phyloP scores from a whole-genome alignment of 2,888 invertebrate genomes.

The Synanthedon tipuliformis region DNA sequence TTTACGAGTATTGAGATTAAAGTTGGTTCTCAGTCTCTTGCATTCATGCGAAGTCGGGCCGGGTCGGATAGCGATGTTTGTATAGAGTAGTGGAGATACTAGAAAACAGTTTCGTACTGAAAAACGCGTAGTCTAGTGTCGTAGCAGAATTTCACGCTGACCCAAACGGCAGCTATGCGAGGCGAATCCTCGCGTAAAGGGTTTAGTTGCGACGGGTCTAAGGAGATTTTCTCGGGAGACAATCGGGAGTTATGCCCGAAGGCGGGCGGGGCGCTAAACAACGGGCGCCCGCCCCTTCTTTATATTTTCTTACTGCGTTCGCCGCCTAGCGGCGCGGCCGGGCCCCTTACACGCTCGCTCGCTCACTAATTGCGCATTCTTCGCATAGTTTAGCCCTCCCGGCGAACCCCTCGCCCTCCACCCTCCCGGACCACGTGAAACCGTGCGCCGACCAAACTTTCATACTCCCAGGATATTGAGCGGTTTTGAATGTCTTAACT shows the following conservation, averaged over 20 bases:
- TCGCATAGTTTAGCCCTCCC: conserved; percentile 92
- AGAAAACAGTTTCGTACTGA: conserved; percentile 35
- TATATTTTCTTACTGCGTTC: conserved; percentile 77
- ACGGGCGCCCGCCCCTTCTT: conserved; percentile 74
- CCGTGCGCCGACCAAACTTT: conserved; percentile 69
- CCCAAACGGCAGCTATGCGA: conserved; percentile 65
- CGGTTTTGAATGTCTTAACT: conserved; percentile 72
- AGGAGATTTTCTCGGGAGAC: conserved; percentile 65
- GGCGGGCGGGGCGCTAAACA: conserved; percentile 70
- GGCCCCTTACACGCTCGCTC: conserved; percentile 77
- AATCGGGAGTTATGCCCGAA: conserved; percentile 70
- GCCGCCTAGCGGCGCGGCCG: conserved; percentile 69
- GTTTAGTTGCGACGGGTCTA: conserved; percentile 65
- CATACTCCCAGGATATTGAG: conserved; percentile 69
- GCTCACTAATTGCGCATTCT: conserved; percentile 97
- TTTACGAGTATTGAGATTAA: too few species aligned
- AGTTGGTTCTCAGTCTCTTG: too few species aligned
- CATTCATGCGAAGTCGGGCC: too few species aligned
- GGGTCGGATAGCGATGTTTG: too few species aligned
- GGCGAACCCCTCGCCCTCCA: conserved; percentile 67
- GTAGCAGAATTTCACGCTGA: conserved; percentile 63
- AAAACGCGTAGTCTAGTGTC: conserved; percentile 29
- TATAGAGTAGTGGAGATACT: conserved; percentile 25
- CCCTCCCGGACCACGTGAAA: conserved; percentile 67
- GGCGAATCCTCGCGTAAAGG: conserved; percentile 58